Base-by-base conservation (phyloP, 2,113 vertebrate genomes). In the Fulica atra region DNA sequence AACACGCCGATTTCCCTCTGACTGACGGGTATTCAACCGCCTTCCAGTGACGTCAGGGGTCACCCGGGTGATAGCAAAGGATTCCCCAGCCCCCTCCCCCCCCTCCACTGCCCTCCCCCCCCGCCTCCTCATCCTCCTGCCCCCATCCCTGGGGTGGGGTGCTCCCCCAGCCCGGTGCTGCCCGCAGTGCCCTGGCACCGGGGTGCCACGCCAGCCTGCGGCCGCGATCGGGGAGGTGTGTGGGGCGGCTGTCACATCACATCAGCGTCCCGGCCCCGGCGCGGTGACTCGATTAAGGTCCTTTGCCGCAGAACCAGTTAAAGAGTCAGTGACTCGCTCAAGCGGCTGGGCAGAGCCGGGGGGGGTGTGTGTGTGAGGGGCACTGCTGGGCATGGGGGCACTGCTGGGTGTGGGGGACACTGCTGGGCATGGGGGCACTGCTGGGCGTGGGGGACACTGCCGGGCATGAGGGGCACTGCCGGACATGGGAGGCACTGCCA, bases 201-300 rank as follows among this genome's bases (percentile, higher is more conserved):
- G 64, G 68, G 88, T 40, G 69, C 89, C 1, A 5, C 2, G 11
- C 60, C 48, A 93, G 70, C 70, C 66, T 2, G 21, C 4, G 10
- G 64, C 57, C 0, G 33, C 14, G 4, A 3, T 53, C 42, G 25
- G 91, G 93, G 95, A 91, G 96, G 90, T 95, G 96, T 72, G 86
- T 42, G 78, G 90, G 86, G 89, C 26, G 16, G 83, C 97, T 97
- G 96, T 97, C 97, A 96, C 94, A 95, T 89, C 92, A 5, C 92
- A 97, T 97, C 96, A 97, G 88, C 81, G 2, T 81, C 91, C 69
- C 15, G 0, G 73, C 63, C 80, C 81, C 35, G 13, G 70, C 40
- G 73, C 50, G 3, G 50, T 59, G 40, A 85, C 94, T 78, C 86
- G 38, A 17, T 35, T 48, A 76, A 84, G 81, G 78, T 72, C 94